These are phyloP conservation scores for Prorops nasuta DNA, from an alignment of 1,140 invertebrate genomes.

Conservation along the genomic window DNA sequence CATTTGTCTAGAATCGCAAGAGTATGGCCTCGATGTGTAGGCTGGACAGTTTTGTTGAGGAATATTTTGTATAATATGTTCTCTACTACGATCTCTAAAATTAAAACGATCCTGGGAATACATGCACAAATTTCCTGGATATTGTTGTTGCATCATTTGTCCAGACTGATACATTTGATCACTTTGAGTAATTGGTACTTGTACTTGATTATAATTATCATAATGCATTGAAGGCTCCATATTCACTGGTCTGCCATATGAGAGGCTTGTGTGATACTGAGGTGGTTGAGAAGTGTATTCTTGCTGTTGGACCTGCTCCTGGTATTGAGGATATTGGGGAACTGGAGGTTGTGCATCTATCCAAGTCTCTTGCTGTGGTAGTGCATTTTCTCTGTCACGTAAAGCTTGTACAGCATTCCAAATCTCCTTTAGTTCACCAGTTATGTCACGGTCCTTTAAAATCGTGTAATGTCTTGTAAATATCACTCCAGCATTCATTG, in stretches of 20 bases:
- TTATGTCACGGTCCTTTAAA: slow-evolving; percentile 67
- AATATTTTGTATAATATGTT: slow-evolving; percentile 19
- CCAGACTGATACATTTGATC: slow-evolving; percentile 33
- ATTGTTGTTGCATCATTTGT: slow-evolving; percentile 20
- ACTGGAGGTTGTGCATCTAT: slow-evolving; percentile 40
- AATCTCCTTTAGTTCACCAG: slow-evolving; percentile 70
- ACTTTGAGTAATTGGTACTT: slow-evolving; percentile 21
- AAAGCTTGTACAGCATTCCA: slow-evolving; percentile 69
- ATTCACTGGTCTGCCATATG: slow-evolving; percentile 20
- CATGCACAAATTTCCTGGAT: slow-evolving; percentile 19
- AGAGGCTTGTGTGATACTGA: slow-evolving; percentile 27
- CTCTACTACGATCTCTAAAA: slow-evolving; percentile 27
- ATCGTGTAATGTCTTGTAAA: slow-evolving; percentile 62
- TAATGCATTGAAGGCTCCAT: slow-evolving; percentile 19
- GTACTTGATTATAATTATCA: slow-evolving; percentile 17
- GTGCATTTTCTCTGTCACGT: slow-evolving; percentile 59
- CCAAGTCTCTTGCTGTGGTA: slow-evolving; percentile 38
- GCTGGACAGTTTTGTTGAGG: slow-evolving; percentile 33
- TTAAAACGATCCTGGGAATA: slow-evolving; percentile 20
- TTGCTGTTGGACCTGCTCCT: slow-evolving; percentile 23
- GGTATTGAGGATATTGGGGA: slow-evolving; percentile 36
- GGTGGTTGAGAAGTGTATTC: slow-evolving; percentile 21
- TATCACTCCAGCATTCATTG: slow-evolving; percentile 64
- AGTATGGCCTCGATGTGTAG: slow-evolving; percentile 37
- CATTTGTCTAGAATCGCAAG: slow-evolving; percentile 38